Percentiles rank a stretch among this genome's conserved stretches.
These are phyloP conservation scores for western clawed frog (Xenopus tropicalis) DNA, from an alignment of 2,113 vertebrate genomes.

Conservation along the genomic window UCB_Xtro_10.0 CM004444.2:136780501-136781000, in stretches of 20 bases:
- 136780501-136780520: slow-evolving; percentile 65
- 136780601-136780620: slow-evolving; percentile 91
- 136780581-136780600: slow-evolving; percentile 88
- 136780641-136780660: slow-evolving; percentile 85
- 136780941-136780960: slow-evolving; percentile 42
- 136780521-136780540: slow-evolving; percentile 82
- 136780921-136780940: slow-evolving; percentile 37
- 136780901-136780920: slow-evolving; percentile 13
- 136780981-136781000: slow-evolving; percentile 39
- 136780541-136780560: slow-evolving; percentile 88
- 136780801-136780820: slow-evolving; percentile 18
- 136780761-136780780: background rate
- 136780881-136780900: background rate
- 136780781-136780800: background rate
- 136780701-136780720: slow-evolving; percentile 88
- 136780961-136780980: slow-evolving; percentile 50
- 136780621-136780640: slow-evolving; percentile 93
- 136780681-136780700: slow-evolving; percentile 90
- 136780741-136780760: slow-evolving; percentile 1
- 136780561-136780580: slow-evolving; percentile 78
- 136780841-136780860: background rate
- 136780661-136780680: slow-evolving; percentile 88
- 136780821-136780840: background rate
- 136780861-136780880: background rate
- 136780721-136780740: slow-evolving; percentile 73